Base-by-base conservation (phyloP, 1,140 invertebrate genomes). In the Cardiocondyla obscurior region DNA sequence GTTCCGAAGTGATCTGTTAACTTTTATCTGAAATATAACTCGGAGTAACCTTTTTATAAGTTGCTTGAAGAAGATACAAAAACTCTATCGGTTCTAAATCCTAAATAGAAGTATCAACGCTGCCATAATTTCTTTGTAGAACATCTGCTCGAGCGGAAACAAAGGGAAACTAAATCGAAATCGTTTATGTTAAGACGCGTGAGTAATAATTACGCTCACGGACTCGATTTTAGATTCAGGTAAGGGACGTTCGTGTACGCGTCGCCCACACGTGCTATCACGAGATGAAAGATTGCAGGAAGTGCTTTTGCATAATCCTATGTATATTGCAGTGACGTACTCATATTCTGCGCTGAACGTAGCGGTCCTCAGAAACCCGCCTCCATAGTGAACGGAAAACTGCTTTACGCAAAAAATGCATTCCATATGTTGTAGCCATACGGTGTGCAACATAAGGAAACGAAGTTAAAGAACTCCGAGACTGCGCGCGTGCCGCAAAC, bases 291-390 rank as follows among this genome's bases (percentile, higher is more conserved):
- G 89, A 86, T 89, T 76, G 72, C 74, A 72, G 82, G 83, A 83
- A 87, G 57, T 84, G 49, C 62, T 64, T 88, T 88, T 82, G 82
- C 85, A 84, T 86, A 88, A 88, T 88, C 85, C 82, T 83, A 44
- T 33, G 30, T 77, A 10, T 49, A 76, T 33, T 51, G 39, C 16
- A 39, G 44, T 51, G 60, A 67, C 74, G 60, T 33, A 16, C 30
- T 46, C 51, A 77, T 67, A 39, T 46, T 51, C 33, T n/a, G 10
- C 51, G 16, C 12, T 22, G 19, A 14, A 3, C 46, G 49, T n/a
- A 53, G 8, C n/a, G 46, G 12, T 22, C 74, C 16, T 67, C 46
- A 60, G 58, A 65, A 67, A 16, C 30, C 33, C 46, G 46, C 62
- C 60, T 79, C 46, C 46, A 22, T 10, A 39, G 60, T 77, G 46